These are phyloP conservation scores for Zaprionus capensis DNA, from an alignment of 1,140 invertebrate genomes.

Conservation along the genomic window DNA sequence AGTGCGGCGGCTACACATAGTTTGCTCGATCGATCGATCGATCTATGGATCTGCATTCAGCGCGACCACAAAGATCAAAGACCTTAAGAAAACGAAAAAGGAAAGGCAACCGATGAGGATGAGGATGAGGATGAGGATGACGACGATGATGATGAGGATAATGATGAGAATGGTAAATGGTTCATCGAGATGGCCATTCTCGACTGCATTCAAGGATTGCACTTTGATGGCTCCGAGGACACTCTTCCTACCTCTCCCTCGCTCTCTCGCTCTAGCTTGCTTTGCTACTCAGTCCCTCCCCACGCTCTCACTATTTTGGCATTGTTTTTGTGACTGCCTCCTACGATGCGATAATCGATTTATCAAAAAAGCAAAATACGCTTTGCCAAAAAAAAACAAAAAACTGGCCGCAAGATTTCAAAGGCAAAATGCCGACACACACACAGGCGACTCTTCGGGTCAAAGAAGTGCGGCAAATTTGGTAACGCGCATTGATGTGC, in stretches of 20 bases:
- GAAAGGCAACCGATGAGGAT: constrained; percentile 44
- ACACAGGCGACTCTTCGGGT: constrained; percentile 34
- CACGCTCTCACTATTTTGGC: constrained; percentile 26
- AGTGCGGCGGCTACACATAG: constrained; percentile 47
- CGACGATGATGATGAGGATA: constrained; percentile 14
- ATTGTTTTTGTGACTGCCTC: constrained; percentile 72
- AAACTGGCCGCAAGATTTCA: constrained; percentile 26
- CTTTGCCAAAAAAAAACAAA: constrained; percentile 57
- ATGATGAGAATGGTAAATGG: constrained; percentile 11
- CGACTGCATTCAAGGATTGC: constrained; percentile 11
- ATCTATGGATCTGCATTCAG: constrained; percentile 48
- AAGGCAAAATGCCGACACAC: constrained; percentile 36
- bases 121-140: constrained; percentile 29
- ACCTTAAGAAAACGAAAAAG: constrained; percentile 13
- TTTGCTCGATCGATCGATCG: constrained; percentile 37
- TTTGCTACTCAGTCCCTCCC: neutral
- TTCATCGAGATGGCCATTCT: constrained; percentile 46
- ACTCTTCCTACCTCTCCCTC: neutral
- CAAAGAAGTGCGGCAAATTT: constrained; percentile 61
- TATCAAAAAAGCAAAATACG: constrained; percentile 75
- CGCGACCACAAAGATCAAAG: constrained; percentile 57
- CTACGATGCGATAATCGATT: constrained; percentile 82
- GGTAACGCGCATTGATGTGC: constrained; percentile 77
- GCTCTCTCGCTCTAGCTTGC: neutral
- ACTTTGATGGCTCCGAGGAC: constrained; percentile 49